phyloP scores from a whole-genome alignment of 2,113 vertebrate genomes.

The Chelonoidis abingdonii region DNA sequence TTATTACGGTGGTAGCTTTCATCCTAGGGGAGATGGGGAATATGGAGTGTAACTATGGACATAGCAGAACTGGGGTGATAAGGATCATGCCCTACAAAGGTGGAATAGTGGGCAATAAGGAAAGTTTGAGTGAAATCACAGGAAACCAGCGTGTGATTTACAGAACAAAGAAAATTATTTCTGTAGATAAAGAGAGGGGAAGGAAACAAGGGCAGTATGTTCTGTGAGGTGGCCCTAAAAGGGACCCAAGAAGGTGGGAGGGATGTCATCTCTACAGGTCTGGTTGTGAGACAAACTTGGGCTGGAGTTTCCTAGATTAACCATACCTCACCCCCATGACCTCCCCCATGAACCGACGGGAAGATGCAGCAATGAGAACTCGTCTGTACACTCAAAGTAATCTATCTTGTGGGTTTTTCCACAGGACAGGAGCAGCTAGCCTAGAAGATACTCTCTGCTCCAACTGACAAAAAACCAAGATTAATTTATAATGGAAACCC shows the following conservation, averaged over 20 bases:
- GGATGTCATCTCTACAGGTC: background rate
- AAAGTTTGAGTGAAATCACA: background rate
- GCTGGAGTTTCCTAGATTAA: background rate
- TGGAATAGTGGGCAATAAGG: background rate
- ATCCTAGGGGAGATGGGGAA: background rate
- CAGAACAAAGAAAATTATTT: background rate
- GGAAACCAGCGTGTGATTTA: background rate
- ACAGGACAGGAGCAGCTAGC: background rate
- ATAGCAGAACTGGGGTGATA: background rate
- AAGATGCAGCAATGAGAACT: background rate
- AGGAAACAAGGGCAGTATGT: background rate
- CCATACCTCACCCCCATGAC: background rate
- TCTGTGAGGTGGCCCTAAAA: background rate
- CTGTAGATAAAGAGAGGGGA: background rate
- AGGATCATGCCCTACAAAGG: background rate
- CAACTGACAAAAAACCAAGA: constrained; percentile 1
- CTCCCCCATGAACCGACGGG: background rate
- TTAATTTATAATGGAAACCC: constrained; percentile 65
- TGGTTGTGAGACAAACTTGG: background rate
- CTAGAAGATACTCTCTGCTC: background rate
- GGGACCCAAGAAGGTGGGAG: background rate
- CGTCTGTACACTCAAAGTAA: constrained; percentile 12
- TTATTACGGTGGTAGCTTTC: background rate
- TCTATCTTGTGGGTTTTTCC: constrained; percentile 25
- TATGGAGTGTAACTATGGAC: background rate